Evolutionary conservation across 2,113 vertebrate species (phyloP).

Genomic region (Blennius ocellaris): DNA sequence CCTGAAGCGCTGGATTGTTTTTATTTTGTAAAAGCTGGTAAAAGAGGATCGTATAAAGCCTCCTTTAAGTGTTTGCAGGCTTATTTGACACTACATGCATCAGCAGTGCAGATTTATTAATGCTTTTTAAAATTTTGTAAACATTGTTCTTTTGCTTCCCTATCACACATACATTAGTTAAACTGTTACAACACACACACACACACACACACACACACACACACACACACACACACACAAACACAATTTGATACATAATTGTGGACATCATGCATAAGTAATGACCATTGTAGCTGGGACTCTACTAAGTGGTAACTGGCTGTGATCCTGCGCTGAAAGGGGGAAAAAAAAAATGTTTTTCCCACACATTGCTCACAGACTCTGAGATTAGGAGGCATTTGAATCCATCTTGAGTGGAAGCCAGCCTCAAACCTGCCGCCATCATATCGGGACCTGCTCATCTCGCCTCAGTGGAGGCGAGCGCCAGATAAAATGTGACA

Average conservation of each 20-base stretch:
- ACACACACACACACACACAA: too few relatives aligned
- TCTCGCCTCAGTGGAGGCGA: constrained; percentile 13
- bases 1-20: not conserved
- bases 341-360: constrained; percentile 43
- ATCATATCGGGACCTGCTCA: constrained; percentile 51
- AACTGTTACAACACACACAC: constrained; percentile 37
- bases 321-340: constrained; percentile 58
- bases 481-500: constrained; percentile 61
- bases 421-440: constrained; percentile 25
- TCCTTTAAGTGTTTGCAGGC: not conserved
- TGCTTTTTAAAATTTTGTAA: constrained; percentile 1
- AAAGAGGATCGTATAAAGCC: not conserved
- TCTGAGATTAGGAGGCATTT: constrained; percentile 50
- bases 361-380: constrained; percentile 48
- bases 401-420: constrained; percentile 34
- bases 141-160: constrained; percentile 25
- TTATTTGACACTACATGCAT: constrained; percentile 6
- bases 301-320: constrained; percentile 69
- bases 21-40: not conserved
- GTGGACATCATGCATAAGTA: constrained; percentile 74
- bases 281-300: constrained; percentile 63
- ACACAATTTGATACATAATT: constrained; percentile 60
- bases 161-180: constrained; percentile 19
- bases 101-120: constrained; percentile 5
- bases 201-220: too few relatives aligned